phyloP scores from a whole-genome alignment of 1,140 invertebrate species.

The Nomia melanderi region DNA sequence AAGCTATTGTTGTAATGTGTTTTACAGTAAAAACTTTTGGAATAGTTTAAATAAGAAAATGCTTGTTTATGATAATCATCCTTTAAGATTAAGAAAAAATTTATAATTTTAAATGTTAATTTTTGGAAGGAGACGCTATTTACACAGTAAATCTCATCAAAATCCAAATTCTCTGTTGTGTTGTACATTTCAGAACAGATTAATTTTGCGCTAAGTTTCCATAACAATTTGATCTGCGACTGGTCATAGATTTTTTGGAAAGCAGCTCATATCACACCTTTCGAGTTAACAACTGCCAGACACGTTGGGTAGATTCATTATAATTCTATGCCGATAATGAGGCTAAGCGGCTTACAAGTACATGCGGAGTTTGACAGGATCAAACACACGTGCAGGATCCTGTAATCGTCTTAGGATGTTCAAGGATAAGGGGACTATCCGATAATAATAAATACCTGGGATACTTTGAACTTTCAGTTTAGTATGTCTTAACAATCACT shows the following conservation, averaged over 20 bases:
- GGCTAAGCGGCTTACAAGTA: slow-evolving; percentile 68
- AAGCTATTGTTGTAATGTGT: no score
- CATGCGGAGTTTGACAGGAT: slow-evolving; percentile 59
- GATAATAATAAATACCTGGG: slow-evolving; percentile 46
- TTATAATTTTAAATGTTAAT: no score
- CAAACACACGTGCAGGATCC: slow-evolving; percentile 41
- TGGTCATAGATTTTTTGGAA: slow-evolving; percentile 9
- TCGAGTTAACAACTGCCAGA: slow-evolving; percentile 24
- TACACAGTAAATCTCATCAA: no score
- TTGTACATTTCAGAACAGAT: no score
- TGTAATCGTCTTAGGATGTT: slow-evolving; percentile 64
- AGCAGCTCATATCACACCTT: slow-evolving; percentile 17
- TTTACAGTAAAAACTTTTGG: no score
- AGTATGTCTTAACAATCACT: neutral
- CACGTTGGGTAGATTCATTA: slow-evolving; percentile 65
- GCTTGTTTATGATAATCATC: no score
- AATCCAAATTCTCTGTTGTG: no score
- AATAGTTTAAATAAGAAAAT: no score
- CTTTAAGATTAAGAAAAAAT: no score
- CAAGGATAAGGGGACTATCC: slow-evolving; percentile 52
- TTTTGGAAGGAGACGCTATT: no score
- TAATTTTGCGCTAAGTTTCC: no score
- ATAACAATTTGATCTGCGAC: no score
- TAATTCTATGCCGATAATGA: slow-evolving; percentile 73
- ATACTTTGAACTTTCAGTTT: slow-evolving; percentile 3